These are phyloP conservation scores for Choloepus didactylus DNA, from an alignment of 2,797 vertebrate species.

Conservation along the genomic window DNA sequence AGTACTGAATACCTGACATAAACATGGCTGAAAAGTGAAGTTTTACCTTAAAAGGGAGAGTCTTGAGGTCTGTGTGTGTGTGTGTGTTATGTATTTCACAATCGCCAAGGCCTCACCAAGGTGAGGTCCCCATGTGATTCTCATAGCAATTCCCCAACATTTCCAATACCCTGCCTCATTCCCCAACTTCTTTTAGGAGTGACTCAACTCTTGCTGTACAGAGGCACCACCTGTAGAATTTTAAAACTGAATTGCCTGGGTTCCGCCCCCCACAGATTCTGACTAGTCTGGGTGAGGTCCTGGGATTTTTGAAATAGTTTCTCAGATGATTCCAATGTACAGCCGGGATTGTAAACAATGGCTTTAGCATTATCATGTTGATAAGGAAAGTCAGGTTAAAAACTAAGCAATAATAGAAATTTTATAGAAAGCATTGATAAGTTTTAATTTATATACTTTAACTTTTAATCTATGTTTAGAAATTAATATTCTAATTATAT, in stretches of 20 bases:
- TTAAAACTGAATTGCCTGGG: background rate
- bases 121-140: background rate
- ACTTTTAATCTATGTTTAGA: background rate
- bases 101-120: background rate
- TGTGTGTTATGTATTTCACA: background rate
- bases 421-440: background rate
- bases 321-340: background rate
- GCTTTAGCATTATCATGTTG: background rate
- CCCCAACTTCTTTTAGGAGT: background rate
- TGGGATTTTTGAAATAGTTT: background rate
- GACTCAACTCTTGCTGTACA: background rate
- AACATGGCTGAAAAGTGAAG: background rate
- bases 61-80: background rate
- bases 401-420: slow-evolving; percentile 1
- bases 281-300: background rate
- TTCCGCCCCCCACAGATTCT: background rate
- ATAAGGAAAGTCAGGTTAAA: background rate
- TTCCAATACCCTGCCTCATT: background rate
- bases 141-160: background rate
- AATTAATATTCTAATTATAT: background rate
- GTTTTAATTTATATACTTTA: background rate
- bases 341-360: background rate
- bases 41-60: background rate
- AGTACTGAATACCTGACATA: background rate
- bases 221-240: background rate